phyloP scores from a whole-genome alignment of 2,888 invertebrate species.

The Nysson spinosus region DNA sequence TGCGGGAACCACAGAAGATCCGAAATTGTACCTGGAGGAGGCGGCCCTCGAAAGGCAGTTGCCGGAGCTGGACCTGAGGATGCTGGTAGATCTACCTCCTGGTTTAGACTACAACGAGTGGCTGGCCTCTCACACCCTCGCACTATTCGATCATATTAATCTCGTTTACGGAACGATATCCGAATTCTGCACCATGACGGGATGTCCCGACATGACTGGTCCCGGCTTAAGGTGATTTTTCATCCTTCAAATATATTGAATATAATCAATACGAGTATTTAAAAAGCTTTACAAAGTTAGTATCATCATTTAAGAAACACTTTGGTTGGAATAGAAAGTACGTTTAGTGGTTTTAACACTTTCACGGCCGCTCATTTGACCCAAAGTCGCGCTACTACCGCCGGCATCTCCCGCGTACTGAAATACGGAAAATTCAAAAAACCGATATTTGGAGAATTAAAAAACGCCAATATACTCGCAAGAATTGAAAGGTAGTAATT shows the following conservation, averaged over 20 bases:
- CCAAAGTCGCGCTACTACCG: too few relatives aligned
- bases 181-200: slow-evolving; percentile 97
- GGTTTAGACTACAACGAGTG: slow-evolving; percentile 99
- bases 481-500: too few relatives aligned
- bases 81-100: slow-evolving; percentile 95
- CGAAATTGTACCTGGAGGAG: slow-evolving; percentile 96
- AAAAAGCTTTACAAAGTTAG: too few relatives aligned
- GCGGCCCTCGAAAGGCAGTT: slow-evolving; percentile 95
- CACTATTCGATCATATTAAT: slow-evolving; percentile 99
- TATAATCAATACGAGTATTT: neutral
- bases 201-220: slow-evolving; percentile 98
- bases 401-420: too few relatives aligned
- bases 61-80: slow-evolving; percentile 95
- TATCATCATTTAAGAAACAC: too few relatives aligned
- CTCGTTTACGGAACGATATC: slow-evolving; percentile 98
- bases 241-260: neutral
- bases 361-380: too few relatives aligned
- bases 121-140: slow-evolving; percentile 98
- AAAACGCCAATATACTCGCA: too few relatives aligned
- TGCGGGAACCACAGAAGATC: slow-evolving; percentile 86
- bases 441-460: too few relatives aligned
- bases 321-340: too few relatives aligned
- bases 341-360: too few relatives aligned
- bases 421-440: too few relatives aligned
- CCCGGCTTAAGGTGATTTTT: slow-evolving; percentile 90